phyloP scores from a whole-genome alignment of 2,113 vertebrate genomes.

The Percina caprodes region DNA sequence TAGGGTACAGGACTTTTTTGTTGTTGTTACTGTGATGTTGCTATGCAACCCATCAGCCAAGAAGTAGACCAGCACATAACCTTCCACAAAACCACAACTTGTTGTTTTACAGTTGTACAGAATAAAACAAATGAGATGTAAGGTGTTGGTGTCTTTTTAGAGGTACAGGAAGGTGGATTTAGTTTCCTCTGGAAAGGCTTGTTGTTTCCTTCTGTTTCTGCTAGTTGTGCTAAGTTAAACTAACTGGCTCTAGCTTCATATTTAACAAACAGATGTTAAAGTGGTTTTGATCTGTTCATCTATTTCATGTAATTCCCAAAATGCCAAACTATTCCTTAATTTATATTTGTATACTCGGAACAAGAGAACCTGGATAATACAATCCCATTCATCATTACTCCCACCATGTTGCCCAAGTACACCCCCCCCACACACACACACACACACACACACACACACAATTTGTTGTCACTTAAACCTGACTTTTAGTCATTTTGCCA shows the following conservation, averaged over 20 bases:
- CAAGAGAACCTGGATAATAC: slow-evolving; percentile 52
- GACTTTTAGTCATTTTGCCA: slow-evolving; percentile 21
- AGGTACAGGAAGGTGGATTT: background rate
- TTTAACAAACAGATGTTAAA: background rate
- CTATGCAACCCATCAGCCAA: background rate
- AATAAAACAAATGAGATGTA: background rate
- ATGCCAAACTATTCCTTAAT: background rate
- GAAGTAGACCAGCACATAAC: background rate
- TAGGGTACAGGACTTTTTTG: background rate
- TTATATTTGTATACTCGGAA: slow-evolving; percentile 39
- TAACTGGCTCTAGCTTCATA: background rate
- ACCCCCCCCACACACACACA: slow-evolving; percentile 15
- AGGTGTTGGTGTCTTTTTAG: background rate
- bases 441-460: no score
- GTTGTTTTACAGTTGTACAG: background rate
- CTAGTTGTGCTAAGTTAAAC: slow-evolving; percentile 13
- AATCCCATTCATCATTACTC: slow-evolving; percentile 9
- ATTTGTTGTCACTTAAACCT: slow-evolving; percentile 8
- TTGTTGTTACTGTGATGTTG: background rate
- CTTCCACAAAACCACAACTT: background rate
- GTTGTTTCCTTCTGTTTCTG: background rate
- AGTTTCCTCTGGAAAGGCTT: background rate
- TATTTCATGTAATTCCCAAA: background rate
- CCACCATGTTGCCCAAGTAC: background rate
- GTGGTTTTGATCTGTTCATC: background rate